phyloP scores from a whole-genome alignment of 2,797 vertebrate genomes.

The Tamandua tetradactyla region DNA sequence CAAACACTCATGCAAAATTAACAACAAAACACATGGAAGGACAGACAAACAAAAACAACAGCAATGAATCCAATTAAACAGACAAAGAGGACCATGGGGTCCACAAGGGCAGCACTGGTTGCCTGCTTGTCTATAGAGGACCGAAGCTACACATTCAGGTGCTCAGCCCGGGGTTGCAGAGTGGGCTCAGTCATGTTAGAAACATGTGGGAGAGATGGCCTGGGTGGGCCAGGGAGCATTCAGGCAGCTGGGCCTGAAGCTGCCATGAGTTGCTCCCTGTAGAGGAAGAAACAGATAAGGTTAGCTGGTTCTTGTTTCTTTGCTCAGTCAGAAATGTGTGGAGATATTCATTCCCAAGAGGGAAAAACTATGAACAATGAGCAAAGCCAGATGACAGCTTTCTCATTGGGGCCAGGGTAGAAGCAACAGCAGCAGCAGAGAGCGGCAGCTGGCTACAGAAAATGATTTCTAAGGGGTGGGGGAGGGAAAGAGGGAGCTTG shows the following conservation, averaged over 20 bases:
- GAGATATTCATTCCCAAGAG: slow-evolving; percentile 53
- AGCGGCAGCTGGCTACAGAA: slow-evolving; percentile 66
- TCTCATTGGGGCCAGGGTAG: slow-evolving; percentile 60
- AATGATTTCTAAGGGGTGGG: slow-evolving; percentile 30
- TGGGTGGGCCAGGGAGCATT: background rate
- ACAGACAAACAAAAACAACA: slow-evolving; percentile 57
- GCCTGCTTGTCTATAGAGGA: slow-evolving; percentile 99
- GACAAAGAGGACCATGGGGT: slow-evolving; percentile 78
- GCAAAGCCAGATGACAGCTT: slow-evolving; percentile 63
- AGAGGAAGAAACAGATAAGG: background rate
- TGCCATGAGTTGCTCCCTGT: accelerated
- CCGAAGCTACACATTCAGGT: slow-evolving; percentile 90
- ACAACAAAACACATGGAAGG: slow-evolving; percentile 81
- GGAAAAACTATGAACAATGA: slow-evolving; percentile 31
- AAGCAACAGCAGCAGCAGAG: slow-evolving; percentile 65
- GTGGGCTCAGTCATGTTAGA: slow-evolving; percentile 70
- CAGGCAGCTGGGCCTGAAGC: background rate
- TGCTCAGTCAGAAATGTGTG: slow-evolving; percentile 66
- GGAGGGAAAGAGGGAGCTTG: background rate
- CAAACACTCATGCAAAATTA: slow-evolving; percentile 62
- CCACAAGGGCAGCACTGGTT: slow-evolving; percentile 96
- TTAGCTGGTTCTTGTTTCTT: slow-evolving; percentile 12
- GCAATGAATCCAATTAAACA: slow-evolving; percentile 68
- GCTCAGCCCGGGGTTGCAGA: slow-evolving; percentile 79
- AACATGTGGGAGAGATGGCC: slow-evolving; percentile 75